A percentile compares a stretch with the other conserved stretches of the same genome.
phyloP scores from a whole-genome alignment of 2,888 invertebrate genomes.

The Nephrotoma appendiculata region DNA sequence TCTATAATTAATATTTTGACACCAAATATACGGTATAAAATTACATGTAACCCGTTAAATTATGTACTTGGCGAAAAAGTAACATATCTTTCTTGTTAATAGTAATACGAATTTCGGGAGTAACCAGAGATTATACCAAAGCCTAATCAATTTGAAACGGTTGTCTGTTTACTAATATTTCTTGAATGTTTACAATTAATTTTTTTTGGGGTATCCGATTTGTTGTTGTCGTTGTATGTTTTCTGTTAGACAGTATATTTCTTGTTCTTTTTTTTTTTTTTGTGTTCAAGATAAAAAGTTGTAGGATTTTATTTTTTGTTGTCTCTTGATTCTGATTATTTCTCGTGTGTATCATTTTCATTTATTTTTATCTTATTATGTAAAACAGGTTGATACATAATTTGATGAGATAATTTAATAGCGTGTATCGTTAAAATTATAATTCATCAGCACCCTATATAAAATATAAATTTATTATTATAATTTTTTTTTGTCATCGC shows the following conservation, averaged over 20 bases:
- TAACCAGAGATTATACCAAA: background rate
- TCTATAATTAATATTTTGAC: too few species aligned
- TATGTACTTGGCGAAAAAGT: too few species aligned
- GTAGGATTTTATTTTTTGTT: background rate
- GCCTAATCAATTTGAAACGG: constrained; percentile 5
- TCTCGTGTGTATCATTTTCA: constrained; percentile 1
- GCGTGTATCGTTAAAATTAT: background rate
- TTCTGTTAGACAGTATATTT: background rate
- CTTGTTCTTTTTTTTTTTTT: background rate
- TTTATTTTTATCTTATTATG: background rate
- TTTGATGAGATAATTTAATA: background rate
- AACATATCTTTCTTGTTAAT: too few species aligned
- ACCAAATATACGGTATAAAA: too few species aligned
- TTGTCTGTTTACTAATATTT: constrained; percentile 5
- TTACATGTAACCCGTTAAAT: too few species aligned
- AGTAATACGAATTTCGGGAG: background rate
- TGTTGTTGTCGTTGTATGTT: background rate
- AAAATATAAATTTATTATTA: background rate
- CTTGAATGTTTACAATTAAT: constrained; percentile 4
- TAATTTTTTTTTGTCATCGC: background rate
- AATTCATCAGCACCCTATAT: background rate
- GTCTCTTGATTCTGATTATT: background rate
- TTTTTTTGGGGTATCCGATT: background rate
- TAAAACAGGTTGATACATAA: background rate
- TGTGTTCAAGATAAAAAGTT: background rate